Evolutionary conservation across 2,797 vertebrate genomes (phyloP).

Genomic region (Luscinia luscinia): DNA sequence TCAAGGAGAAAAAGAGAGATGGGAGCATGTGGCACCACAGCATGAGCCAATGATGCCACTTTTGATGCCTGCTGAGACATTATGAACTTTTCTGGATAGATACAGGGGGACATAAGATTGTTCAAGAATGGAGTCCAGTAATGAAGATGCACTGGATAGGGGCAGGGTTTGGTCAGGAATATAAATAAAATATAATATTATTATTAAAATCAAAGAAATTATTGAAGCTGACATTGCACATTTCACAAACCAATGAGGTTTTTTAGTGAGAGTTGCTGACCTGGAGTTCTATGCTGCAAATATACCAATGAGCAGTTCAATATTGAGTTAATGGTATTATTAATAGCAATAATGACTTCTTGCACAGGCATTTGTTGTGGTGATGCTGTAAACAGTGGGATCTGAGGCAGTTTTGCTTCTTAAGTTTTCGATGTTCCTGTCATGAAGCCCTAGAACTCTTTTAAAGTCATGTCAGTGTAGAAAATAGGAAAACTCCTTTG

Average conservation of each 20-base stretch:
- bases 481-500: not conserved
- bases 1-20: not conserved
- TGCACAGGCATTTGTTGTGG: not conserved
- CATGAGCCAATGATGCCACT: not conserved
- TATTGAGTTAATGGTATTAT: not conserved
- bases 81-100: not conserved
- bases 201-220: not conserved
- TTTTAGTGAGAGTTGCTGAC: not conserved
- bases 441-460: not conserved
- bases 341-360: not conserved
- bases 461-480: not conserved
- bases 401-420: not conserved
- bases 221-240: not conserved
- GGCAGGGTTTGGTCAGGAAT: not conserved
- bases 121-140: not conserved
- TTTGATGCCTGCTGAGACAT: not conserved
- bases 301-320: not conserved
- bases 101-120: not conserved
- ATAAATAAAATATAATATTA: not conserved
- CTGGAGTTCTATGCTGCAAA: not conserved
- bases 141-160: not conserved
- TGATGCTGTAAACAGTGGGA: not conserved
- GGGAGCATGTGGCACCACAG: constrained; percentile 19
- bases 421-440: not conserved
- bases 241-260: not conserved